These are phyloP conservation scores for Cheilosia pagana DNA, from an alignment of 2,888 invertebrate species.

Conservation along the genomic window DNA sequence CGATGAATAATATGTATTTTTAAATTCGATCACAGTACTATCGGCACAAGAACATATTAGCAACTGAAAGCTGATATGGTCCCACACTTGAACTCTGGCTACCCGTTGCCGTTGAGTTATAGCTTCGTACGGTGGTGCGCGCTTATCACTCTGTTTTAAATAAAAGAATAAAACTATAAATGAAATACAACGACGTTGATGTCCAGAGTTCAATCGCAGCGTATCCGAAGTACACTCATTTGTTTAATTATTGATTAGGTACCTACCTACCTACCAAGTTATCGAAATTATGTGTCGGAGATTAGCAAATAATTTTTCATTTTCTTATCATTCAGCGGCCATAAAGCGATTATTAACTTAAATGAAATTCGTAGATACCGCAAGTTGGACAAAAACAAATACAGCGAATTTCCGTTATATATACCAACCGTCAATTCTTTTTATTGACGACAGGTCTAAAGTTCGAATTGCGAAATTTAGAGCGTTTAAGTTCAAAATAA, in stretches of 20 bases:
- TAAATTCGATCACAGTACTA: background rate
- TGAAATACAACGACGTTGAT: constrained; percentile 2
- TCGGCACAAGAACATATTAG: constrained; percentile 31
- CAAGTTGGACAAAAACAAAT: background rate
- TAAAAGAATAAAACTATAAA: constrained; percentile 26
- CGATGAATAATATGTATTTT: constrained; percentile 3
- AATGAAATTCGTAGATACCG: too few species aligned
- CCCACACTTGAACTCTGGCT: constrained; percentile 28
- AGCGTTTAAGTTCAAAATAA: background rate
- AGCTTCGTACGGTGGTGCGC: background rate
- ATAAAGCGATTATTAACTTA: background rate
- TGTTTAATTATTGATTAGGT: constrained; percentile 28
- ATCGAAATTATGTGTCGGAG: constrained; percentile 21
- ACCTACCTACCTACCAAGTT: background rate
- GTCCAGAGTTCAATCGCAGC: constrained; percentile 38
- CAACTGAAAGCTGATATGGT: constrained; percentile 35
- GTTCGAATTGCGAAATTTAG: constrained; percentile 27
- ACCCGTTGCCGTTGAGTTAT: constrained; percentile 13
- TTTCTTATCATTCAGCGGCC: background rate
- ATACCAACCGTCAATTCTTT: background rate
- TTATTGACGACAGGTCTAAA: constrained; percentile 24
- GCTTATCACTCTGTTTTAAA: constrained; percentile 31
- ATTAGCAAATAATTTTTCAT: constrained; percentile 22
- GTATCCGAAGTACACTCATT: constrained; percentile 9
- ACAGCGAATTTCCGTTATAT: constrained; percentile 21